Evolutionary conservation across 2,113 vertebrate species (phyloP).

Genomic region (Sporophila hypoxantha): DNA sequence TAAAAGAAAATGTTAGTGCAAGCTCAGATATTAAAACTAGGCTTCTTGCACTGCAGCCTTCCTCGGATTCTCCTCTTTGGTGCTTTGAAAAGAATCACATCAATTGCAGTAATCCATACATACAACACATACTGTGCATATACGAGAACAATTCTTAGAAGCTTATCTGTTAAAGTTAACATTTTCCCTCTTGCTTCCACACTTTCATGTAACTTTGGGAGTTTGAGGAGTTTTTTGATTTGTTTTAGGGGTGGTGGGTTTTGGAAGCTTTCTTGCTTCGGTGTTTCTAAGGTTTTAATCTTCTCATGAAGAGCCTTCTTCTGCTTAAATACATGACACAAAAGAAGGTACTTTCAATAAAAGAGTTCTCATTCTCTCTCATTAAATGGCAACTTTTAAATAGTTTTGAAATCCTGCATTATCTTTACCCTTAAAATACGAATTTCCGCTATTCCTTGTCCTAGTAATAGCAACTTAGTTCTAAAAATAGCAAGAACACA

Average conservation of each 20-base stretch:
- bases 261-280: background rate
- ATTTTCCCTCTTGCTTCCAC: background rate
- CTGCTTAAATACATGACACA: background rate
- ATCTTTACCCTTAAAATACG: background rate
- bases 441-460: background rate
- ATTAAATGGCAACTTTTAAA: background rate
- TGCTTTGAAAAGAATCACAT: background rate
- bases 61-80: background rate
- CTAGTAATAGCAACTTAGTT: background rate
- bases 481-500: background rate
- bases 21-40: background rate
- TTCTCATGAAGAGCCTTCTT: background rate
- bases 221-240: background rate
- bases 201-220: background rate
- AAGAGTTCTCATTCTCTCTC: background rate
- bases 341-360: background rate
- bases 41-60: background rate
- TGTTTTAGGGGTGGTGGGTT: background rate
- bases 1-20: background rate
- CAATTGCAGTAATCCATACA: background rate
- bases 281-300: background rate
- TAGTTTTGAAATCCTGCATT: background rate
- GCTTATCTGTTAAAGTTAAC: background rate
- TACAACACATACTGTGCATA: background rate
- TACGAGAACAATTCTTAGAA: background rate